A percentile compares a stretch with the other conserved stretches of the same genome.
Evolutionary conservation across 2,888 invertebrate genomes (phyloP).

Genomic region (Ypsolopha sequella): DNA sequence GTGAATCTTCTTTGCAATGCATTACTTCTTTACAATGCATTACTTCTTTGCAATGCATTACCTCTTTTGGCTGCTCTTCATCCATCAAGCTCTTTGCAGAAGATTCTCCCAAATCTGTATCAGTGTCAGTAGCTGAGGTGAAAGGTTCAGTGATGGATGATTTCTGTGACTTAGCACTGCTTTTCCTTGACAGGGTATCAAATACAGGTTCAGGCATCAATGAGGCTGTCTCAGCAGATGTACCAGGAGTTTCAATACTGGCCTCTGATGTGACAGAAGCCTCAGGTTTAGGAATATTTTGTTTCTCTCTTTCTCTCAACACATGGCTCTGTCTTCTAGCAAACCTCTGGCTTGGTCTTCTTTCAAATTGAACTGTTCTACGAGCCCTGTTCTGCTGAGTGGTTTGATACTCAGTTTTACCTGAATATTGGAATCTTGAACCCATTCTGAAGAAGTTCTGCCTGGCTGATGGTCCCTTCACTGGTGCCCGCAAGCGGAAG

Average conservation of each 20-base stretch:
- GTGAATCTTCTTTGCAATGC: conserved; percentile 58
- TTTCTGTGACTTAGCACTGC: conserved; percentile 70
- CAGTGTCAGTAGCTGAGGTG: conserved; percentile 28
- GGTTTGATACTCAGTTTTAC: conserved; percentile 98
- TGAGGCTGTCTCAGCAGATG: conserved; percentile 31
- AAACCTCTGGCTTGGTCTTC: conserved; percentile 96
- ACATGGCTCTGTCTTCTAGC: conserved; percentile 94
- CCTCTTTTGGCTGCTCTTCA: conserved; percentile 43
- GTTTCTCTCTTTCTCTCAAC: conserved; percentile 82
- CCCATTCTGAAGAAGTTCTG: conserved; percentile 99
- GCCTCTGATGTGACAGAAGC: conserved; percentile 29
- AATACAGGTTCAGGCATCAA: conserved; percentile 26
- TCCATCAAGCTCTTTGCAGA: conserved; percentile 52
- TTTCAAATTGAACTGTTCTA: conserved; percentile 95
- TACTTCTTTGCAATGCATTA: conserved; percentile 35
- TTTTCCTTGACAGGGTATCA: conserved; percentile 58
- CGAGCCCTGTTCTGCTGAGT: conserved; percentile 91
- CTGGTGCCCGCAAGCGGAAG: conserved; percentile 92
- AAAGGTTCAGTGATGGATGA: conserved; percentile 51
- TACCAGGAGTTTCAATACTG: conserved; percentile 33
- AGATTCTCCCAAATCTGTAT: conserved; percentile 36
- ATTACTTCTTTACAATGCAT: conserved; percentile 11
- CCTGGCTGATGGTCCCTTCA: conserved; percentile 88
- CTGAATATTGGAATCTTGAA: conserved; percentile 93
- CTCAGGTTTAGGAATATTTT: conserved; percentile 23